Conservation (phyloP, 2,888 invertebrate genomes). For the Aethes cnicana region DNA sequence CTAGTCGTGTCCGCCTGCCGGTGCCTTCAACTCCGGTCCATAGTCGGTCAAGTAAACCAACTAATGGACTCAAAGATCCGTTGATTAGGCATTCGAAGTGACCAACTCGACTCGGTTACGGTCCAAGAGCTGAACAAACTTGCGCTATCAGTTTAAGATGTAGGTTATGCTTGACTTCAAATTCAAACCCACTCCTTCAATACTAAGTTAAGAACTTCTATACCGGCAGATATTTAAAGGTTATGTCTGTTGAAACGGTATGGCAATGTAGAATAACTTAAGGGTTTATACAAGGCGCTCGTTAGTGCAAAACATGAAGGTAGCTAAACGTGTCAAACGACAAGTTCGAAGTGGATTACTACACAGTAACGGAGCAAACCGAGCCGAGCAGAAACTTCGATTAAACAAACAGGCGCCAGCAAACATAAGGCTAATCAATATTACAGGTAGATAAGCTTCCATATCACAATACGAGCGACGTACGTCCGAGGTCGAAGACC, state of each 20-base stretch:
- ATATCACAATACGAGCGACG: conserved; percentile 53
- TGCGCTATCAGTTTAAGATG: conserved; percentile 13
- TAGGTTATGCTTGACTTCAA: conserved; percentile 17
- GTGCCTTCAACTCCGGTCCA: conserved; percentile 31
- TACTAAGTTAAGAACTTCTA: conserved; percentile 2
- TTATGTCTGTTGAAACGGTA: too few species aligned
- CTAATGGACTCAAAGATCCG: conserved; percentile 6
- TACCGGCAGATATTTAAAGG: too few species aligned
- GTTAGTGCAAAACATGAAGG: background rate
- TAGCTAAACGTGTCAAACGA: background rate
- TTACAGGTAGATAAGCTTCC: conserved; percentile 33
- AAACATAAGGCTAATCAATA: conserved; percentile 34
- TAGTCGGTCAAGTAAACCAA: background rate
- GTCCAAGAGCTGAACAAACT: conserved; percentile 7
- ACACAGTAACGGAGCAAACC: conserved; percentile 4
- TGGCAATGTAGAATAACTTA: too few species aligned
- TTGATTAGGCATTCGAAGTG: conserved; percentile 6
- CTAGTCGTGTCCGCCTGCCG: conserved; percentile 43
- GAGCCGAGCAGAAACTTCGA: conserved; percentile 21
- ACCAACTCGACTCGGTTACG: conserved; percentile 4
- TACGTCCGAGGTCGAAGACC: conserved; percentile 33
- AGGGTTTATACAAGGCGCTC: background rate
- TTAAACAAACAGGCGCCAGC: conserved; percentile 31
- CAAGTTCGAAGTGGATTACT: conserved; percentile 13
- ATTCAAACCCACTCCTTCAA: background rate